These are phyloP conservation scores for Orthosia gothica DNA, from an alignment of 2,888 invertebrate species.

Conservation along the genomic window DNA sequence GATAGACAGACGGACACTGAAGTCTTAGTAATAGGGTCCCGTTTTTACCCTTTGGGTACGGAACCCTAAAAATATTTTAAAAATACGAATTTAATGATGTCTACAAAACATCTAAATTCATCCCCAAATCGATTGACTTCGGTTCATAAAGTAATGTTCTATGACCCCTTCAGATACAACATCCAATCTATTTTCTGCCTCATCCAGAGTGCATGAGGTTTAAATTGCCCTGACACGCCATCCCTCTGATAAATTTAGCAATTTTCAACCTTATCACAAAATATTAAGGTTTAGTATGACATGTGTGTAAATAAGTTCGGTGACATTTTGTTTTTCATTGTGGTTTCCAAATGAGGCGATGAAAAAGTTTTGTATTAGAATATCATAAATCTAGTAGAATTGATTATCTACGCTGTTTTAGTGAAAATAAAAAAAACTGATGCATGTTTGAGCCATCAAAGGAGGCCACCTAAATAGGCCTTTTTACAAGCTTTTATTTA, in stretches of 20 bases:
- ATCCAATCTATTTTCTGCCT: background rate
- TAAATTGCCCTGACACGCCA: background rate
- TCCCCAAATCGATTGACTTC: constrained; percentile 40
- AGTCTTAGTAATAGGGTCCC: too few species aligned
- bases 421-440: background rate
- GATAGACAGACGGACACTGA: too few species aligned
- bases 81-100: constrained; percentile 9
- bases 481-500: too few species aligned
- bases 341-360: constrained; percentile 33
- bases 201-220: background rate
- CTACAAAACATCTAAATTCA: constrained; percentile 24
- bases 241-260: background rate
- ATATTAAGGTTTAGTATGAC: background rate
- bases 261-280: background rate
- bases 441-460: background rate
- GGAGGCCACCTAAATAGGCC: background rate
- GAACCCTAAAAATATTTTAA: too few species aligned
- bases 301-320: background rate
- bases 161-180: constrained; percentile 11
- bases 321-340: constrained; percentile 23
- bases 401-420: constrained; percentile 29
- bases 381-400: constrained; percentile 25
- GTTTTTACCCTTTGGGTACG: too few species aligned
- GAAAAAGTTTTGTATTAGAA: constrained; percentile 20
- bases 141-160: constrained; percentile 41